Conservation (phyloP, 2,888 invertebrate species). For the Dyspetes luteomarginatus region DNA sequence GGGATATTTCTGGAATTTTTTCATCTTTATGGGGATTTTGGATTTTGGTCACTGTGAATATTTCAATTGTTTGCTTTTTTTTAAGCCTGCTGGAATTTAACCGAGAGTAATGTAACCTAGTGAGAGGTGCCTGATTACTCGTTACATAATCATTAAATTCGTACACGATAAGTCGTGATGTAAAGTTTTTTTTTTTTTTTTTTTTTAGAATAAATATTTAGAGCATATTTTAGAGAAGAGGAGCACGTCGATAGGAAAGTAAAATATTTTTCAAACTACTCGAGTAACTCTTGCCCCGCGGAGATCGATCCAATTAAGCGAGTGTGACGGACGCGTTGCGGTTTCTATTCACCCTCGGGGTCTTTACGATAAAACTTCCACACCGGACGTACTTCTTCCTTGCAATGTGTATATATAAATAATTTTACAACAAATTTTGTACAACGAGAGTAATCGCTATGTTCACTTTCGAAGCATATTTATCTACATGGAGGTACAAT, state of each 20-base stretch:
- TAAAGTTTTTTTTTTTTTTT: background rate
- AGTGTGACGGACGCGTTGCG: constrained; percentile 25
- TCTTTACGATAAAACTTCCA: constrained; percentile 2
- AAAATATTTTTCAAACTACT: constrained; percentile 57
- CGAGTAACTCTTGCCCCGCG: constrained; percentile 32
- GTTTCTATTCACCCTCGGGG: constrained; percentile 58
- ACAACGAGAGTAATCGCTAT: constrained; percentile 46
- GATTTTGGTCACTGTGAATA: no score
- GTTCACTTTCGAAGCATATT: constrained; percentile 56
- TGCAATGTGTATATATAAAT: constrained; percentile 15
- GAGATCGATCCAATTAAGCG: constrained; percentile 56
- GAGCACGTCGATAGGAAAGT: constrained; percentile 50
- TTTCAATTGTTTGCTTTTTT: no score
- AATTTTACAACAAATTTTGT: constrained; percentile 30
- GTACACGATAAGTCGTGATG: background rate
- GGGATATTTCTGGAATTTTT: no score
- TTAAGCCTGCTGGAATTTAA: no score
- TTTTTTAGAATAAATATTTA: constrained; percentile 39
- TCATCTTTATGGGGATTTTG: no score
- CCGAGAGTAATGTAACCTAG: no score
- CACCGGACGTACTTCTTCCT: constrained; percentile 31
- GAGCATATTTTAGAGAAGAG: background rate
- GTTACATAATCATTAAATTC: no score
- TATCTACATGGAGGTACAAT: no score
- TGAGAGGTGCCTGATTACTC: background rate